Conservation (phyloP, 64 coral and sea anemone species). For the Montipora foliosa region DNA sequence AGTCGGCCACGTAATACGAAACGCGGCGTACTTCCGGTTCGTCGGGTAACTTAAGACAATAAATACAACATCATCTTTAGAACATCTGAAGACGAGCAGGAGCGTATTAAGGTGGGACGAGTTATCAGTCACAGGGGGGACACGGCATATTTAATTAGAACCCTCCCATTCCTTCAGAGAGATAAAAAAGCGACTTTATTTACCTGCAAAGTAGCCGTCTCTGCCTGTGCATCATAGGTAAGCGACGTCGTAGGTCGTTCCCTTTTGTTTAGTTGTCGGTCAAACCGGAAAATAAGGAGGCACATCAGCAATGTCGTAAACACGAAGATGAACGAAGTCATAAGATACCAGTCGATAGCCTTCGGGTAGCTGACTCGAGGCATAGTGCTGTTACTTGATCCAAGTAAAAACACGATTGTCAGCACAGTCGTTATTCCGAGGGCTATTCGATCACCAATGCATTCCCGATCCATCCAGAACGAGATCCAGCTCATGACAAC, state of each 20-base stretch:
- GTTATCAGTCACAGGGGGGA: no score
- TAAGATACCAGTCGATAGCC: conserved; percentile 93
- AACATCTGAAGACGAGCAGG: no score
- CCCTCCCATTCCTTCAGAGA: no score
- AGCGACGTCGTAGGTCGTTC: conserved; percentile 16
- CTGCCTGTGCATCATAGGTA: conserved; percentile 28
- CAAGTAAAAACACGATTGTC: conserved; percentile 91
- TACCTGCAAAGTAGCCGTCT: conserved; percentile 32
- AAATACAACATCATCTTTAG: background rate
- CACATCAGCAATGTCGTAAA: conserved; percentile 87
- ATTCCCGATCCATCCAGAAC: conserved; percentile 91
- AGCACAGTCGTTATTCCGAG: conserved; percentile 91
- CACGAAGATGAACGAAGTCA: conserved; percentile 93
- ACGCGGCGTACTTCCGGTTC: conserved; percentile 73
- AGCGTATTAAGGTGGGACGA: no score
- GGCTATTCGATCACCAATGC: conserved; percentile 89
- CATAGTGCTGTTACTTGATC: conserved; percentile 93
- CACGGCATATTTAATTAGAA: no score
- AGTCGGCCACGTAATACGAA: conserved; percentile 84
- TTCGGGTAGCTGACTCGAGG: conserved; percentile 92
- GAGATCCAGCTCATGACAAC: conserved; percentile 90
- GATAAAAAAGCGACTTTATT: no score
- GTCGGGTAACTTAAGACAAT: conserved; percentile 16
- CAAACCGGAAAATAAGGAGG: conserved; percentile 79
- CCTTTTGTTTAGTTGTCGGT: background rate